Base-by-base conservation (phyloP, 2,113 vertebrate species). In the Saccopteryx leptura region DNA sequence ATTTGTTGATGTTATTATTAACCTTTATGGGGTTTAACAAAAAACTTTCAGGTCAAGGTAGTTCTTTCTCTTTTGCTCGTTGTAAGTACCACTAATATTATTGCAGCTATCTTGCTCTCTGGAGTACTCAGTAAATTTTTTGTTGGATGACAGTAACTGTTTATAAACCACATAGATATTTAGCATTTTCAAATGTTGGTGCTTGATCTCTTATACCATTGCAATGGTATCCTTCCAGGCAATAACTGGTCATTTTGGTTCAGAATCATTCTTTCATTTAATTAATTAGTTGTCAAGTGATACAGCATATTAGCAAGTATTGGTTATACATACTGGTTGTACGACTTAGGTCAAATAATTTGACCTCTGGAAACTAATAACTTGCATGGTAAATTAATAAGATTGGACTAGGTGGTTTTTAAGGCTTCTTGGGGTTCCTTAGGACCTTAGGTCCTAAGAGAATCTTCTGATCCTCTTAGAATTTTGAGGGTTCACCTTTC, bases 141-240 rank as follows among this genome's bases (percentile, higher is more conserved):
- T 88, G 17, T 93, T 93, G 58, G 12, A 39, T 90, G 23, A 46
- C 23, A 78, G 28, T 78, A 84, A 68, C 9, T 65, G 2, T 92
- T 91, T 58, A 50, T 86, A 88, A 68, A 68, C 46, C 21, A 90
- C 74, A 28, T 76, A 82, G 24, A 33, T 9, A 28, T 81, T 86
- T 81, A 90, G 33, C 61, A 56, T 91, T 91, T 88, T 88, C 72
- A 86, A 92, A 90, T 76, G 75, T 82, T n/a, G 23, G 4, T 94
- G 46, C n/a, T 85, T 93, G n/a, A 82, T 66, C 18, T 87, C 50
- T 82, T 91, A 63, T 31, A 63, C 28, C 31, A 23, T 66, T 90
- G 13, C 18, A n/a, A n/a, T n/a, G n/a, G n/a, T n/a, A 63, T 88
- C 33, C 23, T 88, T 83, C 58, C 76, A 56, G 69, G 28, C 52